Conservation (phyloP, 64 coral and sea anemone genomes). For the Stichodactyla mertensii region DNA sequence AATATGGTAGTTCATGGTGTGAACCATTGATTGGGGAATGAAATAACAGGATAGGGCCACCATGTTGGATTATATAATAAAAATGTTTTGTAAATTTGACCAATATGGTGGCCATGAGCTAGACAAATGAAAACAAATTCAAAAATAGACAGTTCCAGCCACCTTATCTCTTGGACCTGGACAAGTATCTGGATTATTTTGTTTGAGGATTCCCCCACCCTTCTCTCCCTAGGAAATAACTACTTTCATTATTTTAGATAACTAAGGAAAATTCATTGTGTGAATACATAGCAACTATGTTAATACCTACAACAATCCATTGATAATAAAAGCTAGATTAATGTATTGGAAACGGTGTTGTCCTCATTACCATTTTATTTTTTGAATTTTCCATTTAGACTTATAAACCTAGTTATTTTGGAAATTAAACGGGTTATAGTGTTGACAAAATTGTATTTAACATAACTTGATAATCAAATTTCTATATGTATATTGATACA, state of each 20-base stretch:
- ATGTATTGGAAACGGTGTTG: background rate
- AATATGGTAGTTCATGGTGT: too few species aligned
- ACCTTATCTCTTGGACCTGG: background rate
- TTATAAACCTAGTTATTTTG: background rate
- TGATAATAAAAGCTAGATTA: background rate
- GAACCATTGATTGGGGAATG: too few species aligned
- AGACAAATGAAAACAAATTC: background rate
- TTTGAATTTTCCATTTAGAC: background rate
- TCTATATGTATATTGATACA: background rate
- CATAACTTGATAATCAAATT: background rate
- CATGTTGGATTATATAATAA: too few species aligned
- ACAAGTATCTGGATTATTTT: background rate
- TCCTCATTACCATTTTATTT: background rate
- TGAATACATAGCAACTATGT: background rate
- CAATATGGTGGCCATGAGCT: too few species aligned
- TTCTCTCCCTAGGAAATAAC: background rate
- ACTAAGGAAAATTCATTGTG: background rate
- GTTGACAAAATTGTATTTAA: background rate
- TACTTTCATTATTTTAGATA: background rate
- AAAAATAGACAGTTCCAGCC: background rate
- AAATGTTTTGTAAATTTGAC: too few species aligned
- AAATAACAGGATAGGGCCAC: too few species aligned
- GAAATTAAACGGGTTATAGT: background rate
- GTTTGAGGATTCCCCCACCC: background rate
- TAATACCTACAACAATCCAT: background rate